These are phyloP conservation scores for Chrysogorgia sp. DNA, from an alignment of 92 coral and sea anemone species.

Conservation along the genomic window DNA sequence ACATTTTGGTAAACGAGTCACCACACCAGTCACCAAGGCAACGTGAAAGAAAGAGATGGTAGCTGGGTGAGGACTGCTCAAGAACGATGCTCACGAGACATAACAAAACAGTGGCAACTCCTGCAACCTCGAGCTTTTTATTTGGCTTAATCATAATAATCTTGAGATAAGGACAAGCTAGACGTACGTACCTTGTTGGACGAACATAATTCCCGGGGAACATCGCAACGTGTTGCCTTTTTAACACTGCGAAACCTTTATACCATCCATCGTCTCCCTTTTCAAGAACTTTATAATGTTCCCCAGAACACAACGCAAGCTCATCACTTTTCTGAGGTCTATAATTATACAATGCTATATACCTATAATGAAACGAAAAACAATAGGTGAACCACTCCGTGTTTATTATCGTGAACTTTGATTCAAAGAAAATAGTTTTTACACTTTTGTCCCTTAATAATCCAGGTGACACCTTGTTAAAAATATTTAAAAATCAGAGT, in stretches of 20 bases:
- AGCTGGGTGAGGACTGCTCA: too few species aligned
- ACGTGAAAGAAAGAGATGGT: too few species aligned
- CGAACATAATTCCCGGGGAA: constrained; percentile 98
- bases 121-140: neutral
- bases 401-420: too few species aligned
- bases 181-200: constrained; percentile 73
- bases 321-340: constrained; percentile 90
- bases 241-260: constrained; percentile 72
- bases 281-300: constrained; percentile 83
- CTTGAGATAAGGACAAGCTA: neutral
- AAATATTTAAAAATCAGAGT: neutral
- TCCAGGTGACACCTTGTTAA: too few species aligned
- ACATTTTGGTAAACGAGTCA: too few species aligned
- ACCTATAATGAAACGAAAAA: constrained; percentile 46
- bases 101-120: neutral
- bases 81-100: neutral
- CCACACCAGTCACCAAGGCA: too few species aligned
- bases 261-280: constrained; percentile 98
- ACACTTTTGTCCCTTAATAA: too few species aligned
- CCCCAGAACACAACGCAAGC: constrained; percentile 78
- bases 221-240: constrained; percentile 76
- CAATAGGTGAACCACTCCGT: neutral
- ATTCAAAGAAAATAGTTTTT: too few species aligned
- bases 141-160: neutral
- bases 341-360: constrained; percentile 85